Base-by-base conservation (phyloP, 2,888 invertebrate species). In the Papilio gigon region DNA sequence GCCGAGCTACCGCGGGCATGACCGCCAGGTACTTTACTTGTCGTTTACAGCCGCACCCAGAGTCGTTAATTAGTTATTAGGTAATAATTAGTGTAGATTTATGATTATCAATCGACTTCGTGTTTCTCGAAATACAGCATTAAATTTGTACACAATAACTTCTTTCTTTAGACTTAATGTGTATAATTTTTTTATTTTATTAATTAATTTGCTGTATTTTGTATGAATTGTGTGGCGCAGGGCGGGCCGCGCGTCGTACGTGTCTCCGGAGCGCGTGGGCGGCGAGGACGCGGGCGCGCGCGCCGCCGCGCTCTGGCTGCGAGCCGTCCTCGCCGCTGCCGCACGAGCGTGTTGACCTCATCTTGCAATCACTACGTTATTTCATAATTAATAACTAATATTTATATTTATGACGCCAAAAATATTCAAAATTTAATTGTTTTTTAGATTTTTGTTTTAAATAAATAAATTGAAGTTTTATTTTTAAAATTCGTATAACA, bases 171-270 rank as follows among this genome's bases (percentile, higher is more conserved):
- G 14, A 37, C 12, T 4, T 37, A 4, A 14, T 37, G 14, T 37
- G 12, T 12, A 14, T n/a, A n/a, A n/a, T n/a, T 11, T 33, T 37
- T 37, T 37, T 14, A 37, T 37, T 37, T 37, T 37, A 35, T 42
- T 42, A 8, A n/a, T 40, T 37, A 37, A 37, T 1, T 11, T 17
- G 17, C 68, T 14, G n/a, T 22, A 17, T 53, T 65, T n/a, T 9
- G 22, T 22, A 56, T 14, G 5, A 22, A 56, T 1, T 30, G n/a
- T 35, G 8, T 50, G 11, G 22, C 50, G 12, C 73, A 94, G 94
- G 73, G 95, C 95, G 42, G 96, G 96, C 0, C 87, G 96, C 50
- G 96, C 96, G 0, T 94, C 95, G 74, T 96, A 96, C 80, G 95
- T 96, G 1, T 92, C 93, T 62, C 88, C 87, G 77, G 86, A 77